Percentiles rank a stretch among this genome's conserved stretches.
Evolutionary conservation across 2,888 invertebrate species (phyloP).

Genomic region (Zonitis immaculata): DNA sequence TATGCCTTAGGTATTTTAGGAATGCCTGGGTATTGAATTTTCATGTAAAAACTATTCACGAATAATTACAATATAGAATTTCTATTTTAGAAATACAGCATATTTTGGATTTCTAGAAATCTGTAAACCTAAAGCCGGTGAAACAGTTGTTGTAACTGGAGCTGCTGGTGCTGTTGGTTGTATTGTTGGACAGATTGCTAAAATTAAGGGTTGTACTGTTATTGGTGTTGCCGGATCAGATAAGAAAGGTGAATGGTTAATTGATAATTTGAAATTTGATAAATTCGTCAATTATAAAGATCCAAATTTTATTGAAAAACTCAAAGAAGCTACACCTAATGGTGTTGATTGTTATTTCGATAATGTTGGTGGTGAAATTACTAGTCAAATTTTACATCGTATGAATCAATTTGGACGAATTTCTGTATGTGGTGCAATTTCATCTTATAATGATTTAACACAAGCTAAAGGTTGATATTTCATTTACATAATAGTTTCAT

Average conservation of each 20-base stretch:
- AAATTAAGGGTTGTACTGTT: slow-evolving; percentile 62
- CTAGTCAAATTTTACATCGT: slow-evolving; percentile 55
- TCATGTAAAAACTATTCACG: no score
- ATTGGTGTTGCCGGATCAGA: slow-evolving; percentile 69
- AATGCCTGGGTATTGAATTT: slow-evolving; percentile 76
- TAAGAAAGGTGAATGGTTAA: slow-evolving; percentile 61
- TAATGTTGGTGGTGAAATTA: slow-evolving; percentile 68
- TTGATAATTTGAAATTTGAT: slow-evolving; percentile 64
- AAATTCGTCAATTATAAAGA: slow-evolving; percentile 67
- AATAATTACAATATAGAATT: no score
- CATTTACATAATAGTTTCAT: no score
- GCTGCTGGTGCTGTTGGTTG: slow-evolving; percentile 76
- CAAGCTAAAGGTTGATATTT: slow-evolving; percentile 7
- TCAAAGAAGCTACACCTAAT: slow-evolving; percentile 59
- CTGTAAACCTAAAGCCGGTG: slow-evolving; percentile 64
- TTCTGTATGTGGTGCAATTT: slow-evolving; percentile 67
- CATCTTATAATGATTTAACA: slow-evolving; percentile 56
- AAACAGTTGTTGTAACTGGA: slow-evolving; percentile 65
- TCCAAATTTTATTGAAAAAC: slow-evolving; percentile 49
- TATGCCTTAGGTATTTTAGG: slow-evolving; percentile 65
- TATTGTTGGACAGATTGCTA: slow-evolving; percentile 72
- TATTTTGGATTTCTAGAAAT: slow-evolving; percentile 68
- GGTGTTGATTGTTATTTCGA: slow-evolving; percentile 73
- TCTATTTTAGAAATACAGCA: no score
- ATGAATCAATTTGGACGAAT: slow-evolving; percentile 63